Evolutionary conservation across 2,113 vertebrate species (phyloP).

Genomic region (Trematocara stigmaticum): DNA sequence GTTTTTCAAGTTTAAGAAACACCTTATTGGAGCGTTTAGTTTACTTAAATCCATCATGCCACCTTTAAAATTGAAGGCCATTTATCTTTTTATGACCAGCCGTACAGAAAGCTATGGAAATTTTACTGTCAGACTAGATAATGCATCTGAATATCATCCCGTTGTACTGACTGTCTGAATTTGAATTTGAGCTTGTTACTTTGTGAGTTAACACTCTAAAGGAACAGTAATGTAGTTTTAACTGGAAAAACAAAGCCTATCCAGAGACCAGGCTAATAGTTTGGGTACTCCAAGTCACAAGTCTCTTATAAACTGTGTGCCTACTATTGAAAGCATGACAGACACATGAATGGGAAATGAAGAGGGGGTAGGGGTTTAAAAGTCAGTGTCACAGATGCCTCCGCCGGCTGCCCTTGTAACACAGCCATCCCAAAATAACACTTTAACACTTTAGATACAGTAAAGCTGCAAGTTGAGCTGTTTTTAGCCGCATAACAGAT

Average conservation of each 20-base stretch:
- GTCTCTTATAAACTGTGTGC: constrained; percentile 43
- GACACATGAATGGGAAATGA: not conserved
- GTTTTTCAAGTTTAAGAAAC: not conserved
- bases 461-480: constrained; percentile 1
- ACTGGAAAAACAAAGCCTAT: not conserved
- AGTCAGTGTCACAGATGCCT: constrained; percentile 37
- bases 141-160: not conserved
- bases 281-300: constrained; percentile 51
- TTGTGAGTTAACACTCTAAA: not conserved
- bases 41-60: not conserved
- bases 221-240: not conserved
- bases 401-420: constrained; percentile 22
- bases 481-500: not conserved
- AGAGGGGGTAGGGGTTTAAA: not conserved
- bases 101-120: not conserved
- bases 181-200: not conserved
- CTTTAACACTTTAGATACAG: constrained; percentile 36
- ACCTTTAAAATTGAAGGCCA: not conserved
- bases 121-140: constrained; percentile 13
- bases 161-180: not conserved
- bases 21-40: not conserved
- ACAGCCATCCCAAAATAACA: constrained; percentile 62
- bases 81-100: constrained; percentile 5
- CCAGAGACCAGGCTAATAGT: constrained; percentile 2
- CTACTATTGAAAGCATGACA: constrained; percentile 16